phyloP scores from a whole-genome alignment of 2,888 invertebrate genomes.

The Clanis bilineata region DNA sequence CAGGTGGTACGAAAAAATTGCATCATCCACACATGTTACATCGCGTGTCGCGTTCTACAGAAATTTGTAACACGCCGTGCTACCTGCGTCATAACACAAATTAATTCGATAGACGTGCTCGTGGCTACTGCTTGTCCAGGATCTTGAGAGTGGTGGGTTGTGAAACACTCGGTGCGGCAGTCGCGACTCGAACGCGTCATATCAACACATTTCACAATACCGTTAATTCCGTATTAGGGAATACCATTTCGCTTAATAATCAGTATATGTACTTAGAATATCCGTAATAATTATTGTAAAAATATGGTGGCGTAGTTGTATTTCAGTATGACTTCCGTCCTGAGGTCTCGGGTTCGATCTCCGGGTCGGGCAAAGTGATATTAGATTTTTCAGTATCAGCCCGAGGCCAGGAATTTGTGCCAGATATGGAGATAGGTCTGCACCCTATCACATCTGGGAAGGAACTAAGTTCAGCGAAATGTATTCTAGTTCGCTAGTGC shows the following conservation, averaged over 20 bases:
- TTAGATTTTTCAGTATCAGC: too few relatives aligned
- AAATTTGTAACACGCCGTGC: neutral
- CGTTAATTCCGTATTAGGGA: neutral
- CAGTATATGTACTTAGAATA: neutral
- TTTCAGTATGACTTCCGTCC: too few relatives aligned
- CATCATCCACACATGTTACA: neutral
- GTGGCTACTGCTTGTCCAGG: neutral
- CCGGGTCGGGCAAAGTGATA: too few relatives aligned
- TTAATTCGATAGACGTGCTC: neutral
- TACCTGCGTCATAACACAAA: constrained; percentile 1
- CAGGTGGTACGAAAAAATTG: neutral
- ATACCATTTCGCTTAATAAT: neutral
- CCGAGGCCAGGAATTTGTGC: too few relatives aligned
- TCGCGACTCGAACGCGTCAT: constrained; percentile 10
- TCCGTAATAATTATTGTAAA: too few relatives aligned
- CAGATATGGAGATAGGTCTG: too few relatives aligned
- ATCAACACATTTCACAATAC: neutral
- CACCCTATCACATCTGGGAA: too few relatives aligned
- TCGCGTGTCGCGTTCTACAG: neutral
- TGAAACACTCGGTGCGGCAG: neutral
- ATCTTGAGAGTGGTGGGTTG: neutral
- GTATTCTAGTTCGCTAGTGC: too few relatives aligned
- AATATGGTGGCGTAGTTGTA: too few relatives aligned
- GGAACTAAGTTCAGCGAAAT: too few relatives aligned
- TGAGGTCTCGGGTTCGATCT: too few relatives aligned